phyloP scores from a whole-genome alignment of 2,888 invertebrate genomes.

The Orthosia gracilis region DNA sequence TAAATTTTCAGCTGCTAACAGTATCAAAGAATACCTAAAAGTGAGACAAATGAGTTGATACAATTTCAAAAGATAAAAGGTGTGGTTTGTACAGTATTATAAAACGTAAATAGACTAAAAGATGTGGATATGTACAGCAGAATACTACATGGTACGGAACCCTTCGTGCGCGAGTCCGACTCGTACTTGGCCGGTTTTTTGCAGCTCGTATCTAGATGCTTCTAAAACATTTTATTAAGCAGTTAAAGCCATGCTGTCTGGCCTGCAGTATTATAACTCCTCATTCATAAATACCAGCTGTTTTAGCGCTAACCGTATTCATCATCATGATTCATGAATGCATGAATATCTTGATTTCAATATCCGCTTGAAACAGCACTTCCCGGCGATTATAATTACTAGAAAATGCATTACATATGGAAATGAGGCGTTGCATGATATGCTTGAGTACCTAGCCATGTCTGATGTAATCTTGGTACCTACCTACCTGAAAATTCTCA shows the following conservation, averaged over 20 bases:
- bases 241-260: neutral
- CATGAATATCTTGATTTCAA: conserved; percentile 5
- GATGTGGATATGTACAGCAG: too few species aligned
- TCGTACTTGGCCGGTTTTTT: too few species aligned
- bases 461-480: conserved; percentile 3
- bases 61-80: too few species aligned
- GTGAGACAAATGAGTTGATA: too few species aligned
- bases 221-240: too few species aligned
- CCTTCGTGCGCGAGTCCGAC: too few species aligned
- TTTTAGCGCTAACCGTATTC: neutral
- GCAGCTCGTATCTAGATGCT: too few species aligned
- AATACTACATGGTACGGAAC: too few species aligned
- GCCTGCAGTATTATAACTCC: neutral
- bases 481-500: conserved; percentile 9
- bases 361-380: conserved; percentile 11
- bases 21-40: too few species aligned
- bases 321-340: conserved; percentile 14
- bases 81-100: too few species aligned
- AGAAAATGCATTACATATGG: conserved; percentile 11
- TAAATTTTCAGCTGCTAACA: too few species aligned
- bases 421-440: neutral
- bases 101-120: too few species aligned
- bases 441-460: neutral
- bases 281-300: conserved; percentile 4
- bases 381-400: conserved; percentile 1